Evolutionary conservation across 2,888 invertebrate genomes (phyloP), one percentile per base, ranked within the genome.

Genomic region (Troilus luridus): DNA sequence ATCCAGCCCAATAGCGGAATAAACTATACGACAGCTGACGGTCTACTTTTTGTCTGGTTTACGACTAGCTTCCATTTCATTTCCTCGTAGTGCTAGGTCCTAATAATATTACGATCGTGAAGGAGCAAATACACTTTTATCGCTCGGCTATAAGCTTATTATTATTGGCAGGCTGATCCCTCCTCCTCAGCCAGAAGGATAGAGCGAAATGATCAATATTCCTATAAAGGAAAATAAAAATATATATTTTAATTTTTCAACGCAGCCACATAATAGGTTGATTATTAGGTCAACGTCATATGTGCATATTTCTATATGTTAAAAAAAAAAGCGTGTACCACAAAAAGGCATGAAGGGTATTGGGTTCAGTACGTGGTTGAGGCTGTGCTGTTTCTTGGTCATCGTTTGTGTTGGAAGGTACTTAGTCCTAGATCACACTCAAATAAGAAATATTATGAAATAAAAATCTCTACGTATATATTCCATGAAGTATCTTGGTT

Each of bases 31-130:
- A 85, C 56, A 85, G 85, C 56, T 56, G 54, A 85, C n/a, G 72
- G 85, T 85, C 85, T 77, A 77, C 72, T 85, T 85, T 85, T 85
- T 85, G 85, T 85, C 85, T 58, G 21, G n/a, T 85, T 85, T 85
- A 85, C 56, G 85, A 56, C 85, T 10, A 54, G n/a, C 85, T 85
- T 85, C 85, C 85, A 58, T 85, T 85, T 85, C 85, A 56, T 58
- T 58, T 85, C 85, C 85, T 85, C 14, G 5, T 85, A 58, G 56
- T 58, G n/a, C 12, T 58, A n/a, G n/a, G 85, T 58, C 56, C n/a
- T 41, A 77, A 77, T 77, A 41, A 77, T 77, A 77, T 77, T 77
- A 77, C 41, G 41, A 17, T 77, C 27, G 72, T 41, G 72, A 41
- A 77, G 72, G 72, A 77, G 72, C 72, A 77, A 77, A 77, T 77